These are phyloP conservation scores for Cyaniris semiargus DNA, from an alignment of 2,888 invertebrate species.

Conservation along the genomic window DNA sequence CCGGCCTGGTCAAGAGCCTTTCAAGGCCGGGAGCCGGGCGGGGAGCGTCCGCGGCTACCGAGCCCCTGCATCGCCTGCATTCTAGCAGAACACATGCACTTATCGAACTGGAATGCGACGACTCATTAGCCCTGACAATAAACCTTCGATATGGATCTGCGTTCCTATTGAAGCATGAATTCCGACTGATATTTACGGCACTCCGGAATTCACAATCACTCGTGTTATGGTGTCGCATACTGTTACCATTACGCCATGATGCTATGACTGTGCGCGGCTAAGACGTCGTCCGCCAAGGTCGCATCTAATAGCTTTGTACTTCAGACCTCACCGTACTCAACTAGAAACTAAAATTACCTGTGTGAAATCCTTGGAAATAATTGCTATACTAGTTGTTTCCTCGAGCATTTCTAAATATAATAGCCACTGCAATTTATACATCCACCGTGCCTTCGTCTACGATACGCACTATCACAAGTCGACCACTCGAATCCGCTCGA, in stretches of 20 bases:
- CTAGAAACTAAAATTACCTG: constrained; percentile 47
- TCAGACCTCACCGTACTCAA: constrained; percentile 56
- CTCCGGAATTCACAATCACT: not conserved
- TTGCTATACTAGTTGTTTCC: constrained; percentile 47
- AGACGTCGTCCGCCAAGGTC: constrained; percentile 70
- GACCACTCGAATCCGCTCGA: constrained; percentile 52
- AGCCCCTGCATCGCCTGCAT: constrained; percentile 65
- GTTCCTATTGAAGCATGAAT: constrained; percentile 3
- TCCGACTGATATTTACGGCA: constrained; percentile 1
- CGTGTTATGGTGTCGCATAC: not conserved
- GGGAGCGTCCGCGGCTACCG: constrained; percentile 74
- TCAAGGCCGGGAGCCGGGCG: constrained; percentile 78
- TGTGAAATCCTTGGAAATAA: constrained; percentile 47
- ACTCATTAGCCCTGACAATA: constrained; percentile 11
- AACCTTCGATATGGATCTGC: constrained; percentile 3
- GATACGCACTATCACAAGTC: constrained; percentile 35
- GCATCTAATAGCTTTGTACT: constrained; percentile 66
- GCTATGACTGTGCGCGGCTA: constrained; percentile 52
- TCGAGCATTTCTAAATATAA: constrained; percentile 48
- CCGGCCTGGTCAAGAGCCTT: constrained; percentile 80
- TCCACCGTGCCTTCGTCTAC: constrained; percentile 34
- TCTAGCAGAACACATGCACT: constrained; percentile 52
- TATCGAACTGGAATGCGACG: constrained; percentile 26
- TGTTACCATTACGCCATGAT: not conserved
- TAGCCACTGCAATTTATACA: constrained; percentile 37